Base-by-base conservation (phyloP, 1,140 invertebrate genomes). In the Delia radicum region DNA sequence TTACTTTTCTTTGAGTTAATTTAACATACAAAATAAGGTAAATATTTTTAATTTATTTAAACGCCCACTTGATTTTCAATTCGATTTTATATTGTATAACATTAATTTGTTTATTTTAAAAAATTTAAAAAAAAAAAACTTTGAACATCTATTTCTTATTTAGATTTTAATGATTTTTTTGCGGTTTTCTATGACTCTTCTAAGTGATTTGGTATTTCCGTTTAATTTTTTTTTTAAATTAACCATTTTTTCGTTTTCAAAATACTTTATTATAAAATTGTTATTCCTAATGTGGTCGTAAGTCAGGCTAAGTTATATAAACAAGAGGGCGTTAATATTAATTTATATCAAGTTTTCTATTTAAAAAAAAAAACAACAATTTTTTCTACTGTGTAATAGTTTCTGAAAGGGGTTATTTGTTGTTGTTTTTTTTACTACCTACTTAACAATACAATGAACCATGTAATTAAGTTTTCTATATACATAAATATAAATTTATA, bases 301-400 rank as follows among this genome's bases (percentile, higher is more conserved):
- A 18, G 0, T 3, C 15, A 55, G 21, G n/a, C n/a, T 5, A 65
- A 65, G 62, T 37, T 33, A 69, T 37, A 33, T 69, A 69, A 69
- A 69, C 65, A 69, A 69, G 65, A 69, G 29, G 65, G 65, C 65
- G 65, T 69, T 37, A 10, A 69, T 37, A 28, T 65, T 65, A 28
- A 42, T 42, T 5, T 42, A 15, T 42, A 13, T n/a, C n/a, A n/a
- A n/a, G n/a, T 42, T 13, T 42, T 13, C 6, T n/a, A 42, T 42
- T 13, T 42, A 42, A 42, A 42, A 42, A 12, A 37, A 65, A 28
- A 65, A 13, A 29, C 15, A 65, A n/a, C 61, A 63, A 27, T 10
- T 65, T 63, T 63, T 21, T 63, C 37, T 63, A 26, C 6, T 63
- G 61, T 63, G 7, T 24, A n/a, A 3, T 63, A 8, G 15, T 27